Conservation (phyloP, 2,113 vertebrate species). For the Gopherus flavomarginatus region DNA sequence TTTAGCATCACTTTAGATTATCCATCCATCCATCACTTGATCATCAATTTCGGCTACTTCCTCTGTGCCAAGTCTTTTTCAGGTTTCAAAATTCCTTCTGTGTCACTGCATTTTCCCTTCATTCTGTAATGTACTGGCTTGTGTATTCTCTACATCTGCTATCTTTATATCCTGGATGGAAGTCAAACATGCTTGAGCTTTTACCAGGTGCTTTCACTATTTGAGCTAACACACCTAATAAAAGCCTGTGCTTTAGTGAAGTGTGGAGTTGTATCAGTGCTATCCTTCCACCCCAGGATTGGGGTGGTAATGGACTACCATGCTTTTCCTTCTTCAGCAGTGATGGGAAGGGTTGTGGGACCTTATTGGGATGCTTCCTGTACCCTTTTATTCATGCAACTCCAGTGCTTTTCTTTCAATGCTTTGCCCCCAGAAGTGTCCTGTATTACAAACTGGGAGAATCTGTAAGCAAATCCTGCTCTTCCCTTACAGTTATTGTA, state of each 20-base stretch:
- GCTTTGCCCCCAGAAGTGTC: not conserved
- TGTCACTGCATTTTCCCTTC: slow-evolving; percentile 30
- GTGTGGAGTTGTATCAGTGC: not conserved
- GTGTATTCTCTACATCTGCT: not conserved
- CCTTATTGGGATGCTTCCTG: not conserved
- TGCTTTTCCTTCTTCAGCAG: not conserved
- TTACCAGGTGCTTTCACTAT: not conserved
- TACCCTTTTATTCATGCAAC: not conserved
- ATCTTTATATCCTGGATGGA: not conserved
- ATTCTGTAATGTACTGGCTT: not conserved
- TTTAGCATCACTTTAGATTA: slow-evolving; percentile 47
- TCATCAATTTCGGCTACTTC: slow-evolving; percentile 20
- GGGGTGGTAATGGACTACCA: not conserved
- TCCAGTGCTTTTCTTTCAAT: not conserved
- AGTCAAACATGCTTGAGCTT: not conserved
- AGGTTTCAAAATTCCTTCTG: slow-evolving; percentile 46
- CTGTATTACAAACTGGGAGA: not conserved
- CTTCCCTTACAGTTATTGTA: not conserved
- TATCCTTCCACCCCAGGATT: not conserved
- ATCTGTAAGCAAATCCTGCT: not conserved
- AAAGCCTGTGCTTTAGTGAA: not conserved
- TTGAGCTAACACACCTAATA: not conserved
- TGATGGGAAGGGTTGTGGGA: not conserved
- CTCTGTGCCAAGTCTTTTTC: slow-evolving; percentile 51
- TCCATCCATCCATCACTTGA: slow-evolving; percentile 39